phyloP scores from a whole-genome alignment of 1,140 invertebrate species.

The Drosophila insularis region DNA sequence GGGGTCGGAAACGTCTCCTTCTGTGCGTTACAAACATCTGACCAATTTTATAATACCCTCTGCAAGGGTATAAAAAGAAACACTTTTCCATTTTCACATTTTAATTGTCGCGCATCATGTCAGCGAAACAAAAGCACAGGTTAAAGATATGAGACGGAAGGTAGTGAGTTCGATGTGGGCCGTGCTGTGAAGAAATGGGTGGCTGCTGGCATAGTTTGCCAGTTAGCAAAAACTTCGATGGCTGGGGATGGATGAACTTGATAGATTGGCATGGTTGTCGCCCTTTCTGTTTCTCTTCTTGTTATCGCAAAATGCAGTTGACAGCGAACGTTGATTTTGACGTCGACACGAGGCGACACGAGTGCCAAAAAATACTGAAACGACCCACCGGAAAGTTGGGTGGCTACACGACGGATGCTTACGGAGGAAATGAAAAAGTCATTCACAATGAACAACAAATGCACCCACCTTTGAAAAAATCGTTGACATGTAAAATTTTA shows the following conservation, averaged over 20 bases:
- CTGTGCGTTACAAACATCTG: too few relatives aligned
- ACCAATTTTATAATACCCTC: too few relatives aligned
- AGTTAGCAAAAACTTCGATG: slow-evolving; percentile 45
- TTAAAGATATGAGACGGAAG: slow-evolving; percentile 30
- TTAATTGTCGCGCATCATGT: slow-evolving; percentile 64
- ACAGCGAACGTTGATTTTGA: slow-evolving; percentile 40
- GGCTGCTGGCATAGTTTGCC: slow-evolving; percentile 34
- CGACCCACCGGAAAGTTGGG: slow-evolving; percentile 15
- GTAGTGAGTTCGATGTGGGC: neutral
- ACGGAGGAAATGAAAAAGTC: slow-evolving; percentile 57
- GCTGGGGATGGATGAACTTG: slow-evolving; percentile 46
- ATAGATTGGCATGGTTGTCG: slow-evolving; percentile 44
- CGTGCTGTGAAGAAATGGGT: neutral
- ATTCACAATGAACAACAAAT: slow-evolving; percentile 22
- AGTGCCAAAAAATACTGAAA: slow-evolving; percentile 32
- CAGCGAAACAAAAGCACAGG: slow-evolving; percentile 41
- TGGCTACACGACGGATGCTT: neutral
- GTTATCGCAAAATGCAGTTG: slow-evolving; percentile 53
- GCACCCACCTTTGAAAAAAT: slow-evolving; percentile 34
- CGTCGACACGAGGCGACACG: slow-evolving; percentile 9
- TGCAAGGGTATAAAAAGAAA: too few relatives aligned
- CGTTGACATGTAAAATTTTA: slow-evolving; percentile 65
- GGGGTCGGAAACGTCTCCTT: too few relatives aligned
- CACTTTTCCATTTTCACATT: slow-evolving; percentile 52
- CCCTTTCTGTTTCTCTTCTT: slow-evolving; percentile 29